Base-by-base conservation (phyloP, 2,113 vertebrate species). In the Aramus guarauna region DNA sequence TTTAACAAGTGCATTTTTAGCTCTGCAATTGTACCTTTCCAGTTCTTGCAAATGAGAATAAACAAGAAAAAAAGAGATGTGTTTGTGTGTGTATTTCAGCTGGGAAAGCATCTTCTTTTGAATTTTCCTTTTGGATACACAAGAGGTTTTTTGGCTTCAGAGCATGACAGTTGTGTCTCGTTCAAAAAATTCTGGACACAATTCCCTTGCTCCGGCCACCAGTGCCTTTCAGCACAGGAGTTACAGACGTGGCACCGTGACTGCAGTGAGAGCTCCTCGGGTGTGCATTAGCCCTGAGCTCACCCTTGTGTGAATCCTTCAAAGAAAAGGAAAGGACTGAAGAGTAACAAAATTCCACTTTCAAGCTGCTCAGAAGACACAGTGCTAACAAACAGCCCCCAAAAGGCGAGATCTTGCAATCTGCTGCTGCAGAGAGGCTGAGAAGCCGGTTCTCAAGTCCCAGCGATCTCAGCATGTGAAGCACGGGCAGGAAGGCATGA, bases 191-290 rank as follows among this genome's bases (percentile, higher is more conserved):
- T 36, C 43, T 21, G 39, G 56, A 55, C 41, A 39, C 13, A 45
- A 45, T 59, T 63, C 32, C 16, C 37, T 37, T 47, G 41, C 22
- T 20, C 16, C 1, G 1, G 30, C 26, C 69, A 63, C 14, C 41
- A 39, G 48, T 6, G 14, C 26, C 67, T 67, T 80, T 52, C 60
- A 34, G 47, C 0, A 0, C 60, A 36, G 73, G 62, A 83, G 22
- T 32, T 27, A n/a, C 0, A 0, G 41, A 8, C 2, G 22, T 3
- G 30, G 21, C 43, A 11, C 77, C 1, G 1, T 0, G 55, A 69
- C 34, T 8, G 5, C 53, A 52, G 64, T 27, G 39, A 41, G 29
- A 55, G 62, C 52, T 69, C 34, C 48, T 58, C 0, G 1, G 59
- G 30, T 3, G 3, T 1, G 1, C 2, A 5, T 24, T 41, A 11